Evolutionary conservation across 1,140 invertebrate species (phyloP), one percentile per base, ranked within the genome.

Genomic region (Drosophila serrata): DNA sequence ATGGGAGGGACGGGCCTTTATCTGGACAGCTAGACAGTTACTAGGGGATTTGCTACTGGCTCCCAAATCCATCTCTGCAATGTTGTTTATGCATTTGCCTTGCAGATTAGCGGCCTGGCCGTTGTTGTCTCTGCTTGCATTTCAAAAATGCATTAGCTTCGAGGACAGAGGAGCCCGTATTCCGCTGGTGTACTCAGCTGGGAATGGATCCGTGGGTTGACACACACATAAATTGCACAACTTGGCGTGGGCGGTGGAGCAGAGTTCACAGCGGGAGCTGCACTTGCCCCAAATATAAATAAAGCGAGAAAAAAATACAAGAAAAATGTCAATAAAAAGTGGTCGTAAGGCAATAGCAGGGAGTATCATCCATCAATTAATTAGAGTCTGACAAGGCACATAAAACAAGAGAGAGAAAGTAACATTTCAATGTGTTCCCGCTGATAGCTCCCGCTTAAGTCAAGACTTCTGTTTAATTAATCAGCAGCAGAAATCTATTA

Each of bases 11-110:
- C n/a, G n/a, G n/a, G 31, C 35, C 58, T 64, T 75, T 73, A 82
- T 86, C 82, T 62, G 31, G 29, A 17, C 17, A 51, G 29, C 48
- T 13, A 13, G 13, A 19, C 49, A 75, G 75, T 60, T 33, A 33
- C 57, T 45, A 24, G 17, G 35, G 60, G 27, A 27, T 35, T 45
- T 58, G 19, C 43, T 29, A 29, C 69, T 59, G 81, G 60, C 39
- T 56, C 33, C 27, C 11, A 12, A n/a, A 39, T 39, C 43, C 33
- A 22, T 59, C 51, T 68, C 69, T 17, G 37, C 27, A 45, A 35
- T 64, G 64, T 77, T 85, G 81, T 81, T 82, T 82, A 59, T 82
- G 79, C 79, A 88, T 72, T 63, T 86, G 79, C 72, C 70, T 86
- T 79, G 46, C 45, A 67, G 82, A 88, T 88, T 76, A 87, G 75